phyloP scores from a whole-genome alignment of 2,888 invertebrate species.

The Acrobasis suavella region DNA sequence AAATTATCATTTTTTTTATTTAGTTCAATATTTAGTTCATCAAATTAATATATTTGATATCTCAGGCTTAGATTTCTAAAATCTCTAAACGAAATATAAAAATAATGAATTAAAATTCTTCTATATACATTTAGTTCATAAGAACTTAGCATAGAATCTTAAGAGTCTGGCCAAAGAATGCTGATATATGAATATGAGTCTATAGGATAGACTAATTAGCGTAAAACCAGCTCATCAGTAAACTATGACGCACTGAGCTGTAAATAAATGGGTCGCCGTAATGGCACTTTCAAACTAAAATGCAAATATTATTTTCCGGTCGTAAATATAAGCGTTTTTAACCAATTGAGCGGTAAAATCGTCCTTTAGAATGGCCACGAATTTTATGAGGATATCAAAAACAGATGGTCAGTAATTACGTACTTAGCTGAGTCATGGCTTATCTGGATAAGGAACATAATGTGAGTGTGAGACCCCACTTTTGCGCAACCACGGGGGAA shows the following conservation, averaged over 20 bases:
- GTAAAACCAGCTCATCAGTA: conserved; percentile 14
- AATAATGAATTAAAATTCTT: too few relatives aligned
- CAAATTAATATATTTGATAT: too few relatives aligned
- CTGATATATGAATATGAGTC: not conserved
- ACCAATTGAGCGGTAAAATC: conserved; percentile 3
- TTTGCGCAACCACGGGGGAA: conserved; percentile 45
- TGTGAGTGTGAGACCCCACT: conserved; percentile 49
- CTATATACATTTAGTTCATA: too few relatives aligned
- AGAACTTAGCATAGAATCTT: too few relatives aligned
- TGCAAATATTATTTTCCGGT: conserved; percentile 12
- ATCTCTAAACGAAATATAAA: too few relatives aligned
- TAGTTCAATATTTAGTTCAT: too few relatives aligned
- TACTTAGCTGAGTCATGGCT: conserved; percentile 66
- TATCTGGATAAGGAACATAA: conserved; percentile 67
- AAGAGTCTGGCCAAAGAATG: not conserved
- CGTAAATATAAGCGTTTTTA: conserved; percentile 14
- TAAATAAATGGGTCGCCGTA: conserved; percentile 17
- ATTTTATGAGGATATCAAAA: conserved; percentile 65
- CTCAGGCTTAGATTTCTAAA: too few relatives aligned
- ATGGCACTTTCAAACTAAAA: conserved; percentile 15
- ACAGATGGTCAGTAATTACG: conserved; percentile 71
- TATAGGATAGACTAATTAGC: conserved; percentile 14
- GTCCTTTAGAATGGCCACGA: conserved; percentile 42
- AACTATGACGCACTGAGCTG: conserved; percentile 6
- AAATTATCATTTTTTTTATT: too few relatives aligned